Evolutionary conservation across 2,797 vertebrate genomes (phyloP), one percentile per base, ranked within the genome.

Genomic region (Urocyon cinereoargenteus): DNA sequence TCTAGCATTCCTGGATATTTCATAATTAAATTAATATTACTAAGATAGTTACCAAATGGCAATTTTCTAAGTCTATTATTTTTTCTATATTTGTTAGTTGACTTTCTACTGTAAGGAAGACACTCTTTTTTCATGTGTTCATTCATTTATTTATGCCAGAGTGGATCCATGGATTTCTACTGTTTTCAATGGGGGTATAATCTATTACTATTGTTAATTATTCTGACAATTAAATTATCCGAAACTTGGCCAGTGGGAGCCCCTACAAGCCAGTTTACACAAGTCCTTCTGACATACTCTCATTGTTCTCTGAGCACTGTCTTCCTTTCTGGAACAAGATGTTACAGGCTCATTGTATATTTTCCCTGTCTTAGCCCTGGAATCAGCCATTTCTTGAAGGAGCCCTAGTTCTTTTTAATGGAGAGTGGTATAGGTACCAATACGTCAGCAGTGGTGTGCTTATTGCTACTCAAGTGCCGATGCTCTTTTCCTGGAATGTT

Each of bases 11-110:
- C 26, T 45, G 36, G 45, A 53, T 85, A n/a, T 53, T 34, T 45
- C 91, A 57, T 78, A 77, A 51, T 34, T 40, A 77, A 64, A 26
- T 93, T 86, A 57, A 57, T 86, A 78, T 40, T 86, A 85, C 72
- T 68, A 15, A 78, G 21, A 93, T 79, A 34, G 73, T 45, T 86
- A 92, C 10, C 51, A 93, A 93, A n/a, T 93, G 26, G 51, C 68
- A 34, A 68, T 78, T 86, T 86, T 86, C 62, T 78, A 79, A 34
- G 59, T 34, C 34, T 73, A 34, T 79, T 68, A 68, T 86, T 86
- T 92, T 28, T 91, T 75, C 59, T 84, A 31, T 13, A 28, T 83
- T 84, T 91, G 12, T 62, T 51, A 66, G 28, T 79, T 78, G 34
- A 84, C 24, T 62, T 84, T 62, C 61, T 68, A 34, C 40, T 12